Base-by-base conservation (phyloP, 2,797 vertebrate species). In the Acridotheres tristis region DNA sequence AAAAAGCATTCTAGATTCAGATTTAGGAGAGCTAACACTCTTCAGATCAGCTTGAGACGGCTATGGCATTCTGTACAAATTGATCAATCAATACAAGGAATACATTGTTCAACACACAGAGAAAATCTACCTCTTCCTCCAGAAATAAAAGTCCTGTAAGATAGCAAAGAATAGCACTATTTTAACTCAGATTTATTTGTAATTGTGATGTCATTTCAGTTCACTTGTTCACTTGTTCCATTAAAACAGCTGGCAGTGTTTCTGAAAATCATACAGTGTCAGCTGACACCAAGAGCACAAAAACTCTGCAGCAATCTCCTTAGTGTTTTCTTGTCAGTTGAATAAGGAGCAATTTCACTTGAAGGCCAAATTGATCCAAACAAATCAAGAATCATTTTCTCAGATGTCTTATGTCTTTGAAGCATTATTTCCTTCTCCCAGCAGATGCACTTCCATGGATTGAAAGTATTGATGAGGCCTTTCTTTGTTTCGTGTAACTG, bases 321-420 rank as follows among this genome's bases (percentile, higher is more conserved):
- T 61, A 18, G 7, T 58, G 12, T 76, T 77, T 42, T 53, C 45
- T 58, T 90, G 55, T 75, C 59, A 76, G 48, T 43, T 77, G 48
- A 83, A 69, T 48, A 79, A 76, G 42, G 20, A 67, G 5, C n/a
- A 66, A 67, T 83, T 88, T 67, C 18, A 48, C 54, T 89, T 88
- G 67, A 88, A 93, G 80, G 36, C 32, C 42, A 69, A 90, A 90
- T 7, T 61, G 62, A 83, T 75, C 27, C 26, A 13, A 94, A 83
- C 23, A 92, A 95, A 71, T 40, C 36, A 75, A 93, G 43, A 75
- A 66, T 47, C 0, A 51, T 88, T 92, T 90, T 82, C 78, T 85
- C 12, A 7, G 21, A 48, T 57, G 50, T 16, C 29, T 27, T 43
- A 5, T 9, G 21, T 38, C 75, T 88, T 78, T 82, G 42, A 82